Conservation (phyloP, 2,888 invertebrate species). For the Brachyptera risi region DNA sequence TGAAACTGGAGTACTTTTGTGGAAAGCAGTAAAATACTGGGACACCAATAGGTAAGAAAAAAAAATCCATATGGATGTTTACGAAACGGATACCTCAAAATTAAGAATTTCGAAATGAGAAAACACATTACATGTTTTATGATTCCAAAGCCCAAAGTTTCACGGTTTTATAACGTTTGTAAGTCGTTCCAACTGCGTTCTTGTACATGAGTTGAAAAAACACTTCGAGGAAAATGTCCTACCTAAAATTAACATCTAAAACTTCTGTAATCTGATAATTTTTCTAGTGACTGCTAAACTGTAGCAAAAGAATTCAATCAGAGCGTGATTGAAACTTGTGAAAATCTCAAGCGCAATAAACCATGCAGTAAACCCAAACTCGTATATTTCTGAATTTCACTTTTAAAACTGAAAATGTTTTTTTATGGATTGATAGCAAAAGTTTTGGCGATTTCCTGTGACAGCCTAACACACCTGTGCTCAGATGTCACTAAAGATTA, state of each 20-base stretch:
- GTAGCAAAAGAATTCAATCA: slow-evolving; percentile 4
- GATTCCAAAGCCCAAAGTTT: not conserved
- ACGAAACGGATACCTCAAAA: too few species aligned
- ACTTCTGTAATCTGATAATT: slow-evolving; percentile 13
- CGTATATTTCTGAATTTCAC: not conserved
- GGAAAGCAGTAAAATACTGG: too few species aligned
- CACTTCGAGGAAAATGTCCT: slow-evolving; percentile 2
- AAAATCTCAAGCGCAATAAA: too few species aligned
- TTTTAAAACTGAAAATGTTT: slow-evolving; percentile 5
- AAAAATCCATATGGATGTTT: too few species aligned
- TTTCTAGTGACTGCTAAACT: not conserved
- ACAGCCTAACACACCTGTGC: slow-evolving; percentile 6
- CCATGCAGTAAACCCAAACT: too few species aligned
- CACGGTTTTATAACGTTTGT: not conserved
- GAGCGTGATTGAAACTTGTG: not conserved
- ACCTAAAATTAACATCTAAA: slow-evolving; percentile 5
- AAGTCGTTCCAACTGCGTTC: too few species aligned
- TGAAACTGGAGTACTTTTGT: too few species aligned
- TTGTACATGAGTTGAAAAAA: not conserved
- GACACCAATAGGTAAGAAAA: too few species aligned
- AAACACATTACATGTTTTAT: too few species aligned
- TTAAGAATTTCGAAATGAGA: too few species aligned
- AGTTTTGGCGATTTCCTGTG: slow-evolving; percentile 2
- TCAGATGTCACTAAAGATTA: not conserved
- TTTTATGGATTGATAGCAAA: slow-evolving; percentile 13